phyloP scores from a whole-genome alignment of 2,888 invertebrate genomes.

The Apodemia duryi region DNA sequence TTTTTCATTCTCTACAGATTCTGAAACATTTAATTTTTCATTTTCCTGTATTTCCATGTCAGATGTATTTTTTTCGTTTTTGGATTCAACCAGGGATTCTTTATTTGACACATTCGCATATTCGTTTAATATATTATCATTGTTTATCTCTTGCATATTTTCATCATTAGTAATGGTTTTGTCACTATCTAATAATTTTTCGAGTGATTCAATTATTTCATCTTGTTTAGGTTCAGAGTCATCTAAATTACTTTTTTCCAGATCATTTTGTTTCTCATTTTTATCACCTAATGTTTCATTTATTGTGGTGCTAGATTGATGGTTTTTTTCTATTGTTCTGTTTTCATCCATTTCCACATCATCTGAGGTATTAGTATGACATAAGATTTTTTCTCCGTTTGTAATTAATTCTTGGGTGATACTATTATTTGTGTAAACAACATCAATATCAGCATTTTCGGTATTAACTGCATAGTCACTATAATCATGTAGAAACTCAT shows the following conservation, averaged over 20 bases:
- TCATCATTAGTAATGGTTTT: neutral
- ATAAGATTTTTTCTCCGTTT: slow-evolving; percentile 18
- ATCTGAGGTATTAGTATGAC: slow-evolving; percentile 10
- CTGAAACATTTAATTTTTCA: slow-evolving; percentile 21
- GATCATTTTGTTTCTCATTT: neutral
- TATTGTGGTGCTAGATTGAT: neutral
- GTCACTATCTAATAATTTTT: neutral
- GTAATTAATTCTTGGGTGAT: slow-evolving; percentile 26
- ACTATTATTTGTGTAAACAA: slow-evolving; percentile 30
- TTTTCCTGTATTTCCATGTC: neutral
- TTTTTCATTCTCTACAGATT: slow-evolving; percentile 30
- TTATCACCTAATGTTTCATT: neutral
- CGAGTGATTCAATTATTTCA: neutral
- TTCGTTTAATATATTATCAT: slow-evolving; percentile 19
- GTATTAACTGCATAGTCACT: slow-evolving; percentile 64
- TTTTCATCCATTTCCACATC: slow-evolving; percentile 3
- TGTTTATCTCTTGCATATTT: neutral
- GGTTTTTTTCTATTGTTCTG: neutral
- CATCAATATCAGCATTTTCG: slow-evolving; percentile 47
- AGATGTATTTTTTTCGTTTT: neutral
- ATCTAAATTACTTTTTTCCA: neutral
- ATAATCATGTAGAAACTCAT: slow-evolving; percentile 87
- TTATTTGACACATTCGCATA: slow-evolving; percentile 15
- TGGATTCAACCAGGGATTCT: slow-evolving; percentile 19
- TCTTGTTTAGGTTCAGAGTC: neutral